Conservation (phyloP, 2,113 vertebrate species). For the Eurystomus gularis region DNA sequence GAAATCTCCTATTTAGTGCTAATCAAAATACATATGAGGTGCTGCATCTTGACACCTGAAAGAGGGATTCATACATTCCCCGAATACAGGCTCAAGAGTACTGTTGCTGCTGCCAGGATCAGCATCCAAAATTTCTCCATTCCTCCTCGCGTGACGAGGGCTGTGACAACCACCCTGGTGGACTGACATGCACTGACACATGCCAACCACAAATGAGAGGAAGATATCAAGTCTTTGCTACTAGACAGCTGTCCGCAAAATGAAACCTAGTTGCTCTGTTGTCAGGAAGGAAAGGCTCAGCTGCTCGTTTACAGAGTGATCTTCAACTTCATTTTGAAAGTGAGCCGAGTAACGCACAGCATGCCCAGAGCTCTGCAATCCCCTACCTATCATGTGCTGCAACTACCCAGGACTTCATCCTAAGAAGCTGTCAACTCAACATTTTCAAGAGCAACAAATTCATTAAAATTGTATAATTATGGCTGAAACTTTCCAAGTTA, state of each 20-base stretch:
- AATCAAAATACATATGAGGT: conserved; percentile 25
- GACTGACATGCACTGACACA: background rate
- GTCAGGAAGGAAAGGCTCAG: background rate
- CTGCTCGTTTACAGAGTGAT: background rate
- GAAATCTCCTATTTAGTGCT: background rate
- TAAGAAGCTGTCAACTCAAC: conserved; percentile 55
- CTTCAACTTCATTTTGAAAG: background rate
- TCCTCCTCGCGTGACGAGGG: background rate
- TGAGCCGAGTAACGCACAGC: background rate
- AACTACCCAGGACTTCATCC: conserved; percentile 16
- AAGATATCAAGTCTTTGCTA: background rate
- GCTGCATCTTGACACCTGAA: background rate
- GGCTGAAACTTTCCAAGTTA: conserved; percentile 36
- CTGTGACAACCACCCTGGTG: background rate
- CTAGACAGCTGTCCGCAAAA: background rate
- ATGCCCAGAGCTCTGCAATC: background rate
- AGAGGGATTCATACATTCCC: background rate
- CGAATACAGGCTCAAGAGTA: background rate
- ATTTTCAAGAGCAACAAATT: conserved; percentile 62
- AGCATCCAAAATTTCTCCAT: background rate
- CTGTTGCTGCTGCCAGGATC: background rate
- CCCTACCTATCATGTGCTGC: background rate
- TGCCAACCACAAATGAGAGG: background rate
- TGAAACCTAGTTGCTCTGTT: background rate
- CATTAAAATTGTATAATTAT: conserved; percentile 59